Percentiles rank a stretch among this genome's conserved stretches.
These are phyloP conservation scores for Rhinella marina DNA, from an alignment of 2,797 vertebrate species.

Conservation along the genomic window DNA sequence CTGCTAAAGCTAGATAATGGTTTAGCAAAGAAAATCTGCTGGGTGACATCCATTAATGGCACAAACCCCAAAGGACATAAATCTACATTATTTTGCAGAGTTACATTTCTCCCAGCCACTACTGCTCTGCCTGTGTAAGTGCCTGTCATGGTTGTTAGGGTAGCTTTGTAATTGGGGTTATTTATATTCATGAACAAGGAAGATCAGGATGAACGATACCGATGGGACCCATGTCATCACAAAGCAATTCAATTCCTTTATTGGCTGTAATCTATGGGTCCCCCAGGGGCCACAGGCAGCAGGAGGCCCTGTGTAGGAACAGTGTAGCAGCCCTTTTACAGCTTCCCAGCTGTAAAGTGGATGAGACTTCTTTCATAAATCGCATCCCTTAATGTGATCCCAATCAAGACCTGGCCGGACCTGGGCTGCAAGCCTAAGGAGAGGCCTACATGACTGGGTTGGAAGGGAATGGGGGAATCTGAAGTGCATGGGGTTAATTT, in stretches of 20 bases:
- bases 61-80: not conserved
- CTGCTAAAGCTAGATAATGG: not conserved
- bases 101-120: not conserved
- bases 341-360: not conserved
- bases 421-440: no score
- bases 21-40: not conserved
- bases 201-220: not conserved
- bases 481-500: no score
- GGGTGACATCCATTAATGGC: not conserved
- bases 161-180: no score
- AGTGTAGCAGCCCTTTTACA: not conserved
- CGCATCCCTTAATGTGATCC: no score
- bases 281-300: not conserved
- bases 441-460: no score
- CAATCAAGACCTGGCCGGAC: no score
- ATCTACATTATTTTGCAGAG: not conserved
- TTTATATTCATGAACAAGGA: no score
- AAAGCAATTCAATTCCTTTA: not conserved
- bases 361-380: not conserved
- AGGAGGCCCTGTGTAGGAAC: not conserved
- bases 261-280: not conserved
- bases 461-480: no score
- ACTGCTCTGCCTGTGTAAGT: not conserved
- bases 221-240: not conserved
- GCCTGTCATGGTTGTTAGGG: no score